phyloP scores from a whole-genome alignment of 35 echinoderm and acorn worm genomes.

The Heliocidaris erythrogramma region DNA sequence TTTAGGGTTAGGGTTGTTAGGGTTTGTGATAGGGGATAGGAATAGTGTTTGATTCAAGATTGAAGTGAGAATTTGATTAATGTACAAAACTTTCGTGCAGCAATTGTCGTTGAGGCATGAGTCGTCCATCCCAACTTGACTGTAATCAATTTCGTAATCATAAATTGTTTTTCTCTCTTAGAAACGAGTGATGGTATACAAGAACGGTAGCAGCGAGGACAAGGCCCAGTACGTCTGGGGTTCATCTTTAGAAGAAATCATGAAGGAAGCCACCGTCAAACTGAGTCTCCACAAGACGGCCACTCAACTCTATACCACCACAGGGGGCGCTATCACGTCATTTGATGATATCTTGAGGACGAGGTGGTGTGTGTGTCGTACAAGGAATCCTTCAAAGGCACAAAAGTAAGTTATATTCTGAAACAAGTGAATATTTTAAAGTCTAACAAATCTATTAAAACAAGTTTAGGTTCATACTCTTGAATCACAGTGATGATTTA shows the following conservation, averaged over 20 bases:
- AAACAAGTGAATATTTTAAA: neutral
- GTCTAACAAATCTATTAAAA: too few relatives aligned
- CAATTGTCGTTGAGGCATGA: too few relatives aligned
- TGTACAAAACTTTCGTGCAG: too few relatives aligned
- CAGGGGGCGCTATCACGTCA: constrained; percentile 50
- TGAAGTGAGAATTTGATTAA: too few relatives aligned
- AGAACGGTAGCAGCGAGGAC: constrained; percentile 71
- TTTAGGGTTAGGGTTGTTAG: too few relatives aligned
- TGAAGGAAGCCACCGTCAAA: constrained; percentile 60
- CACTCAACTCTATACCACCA: constrained; percentile 57
- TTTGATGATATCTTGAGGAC: constrained; percentile 78
- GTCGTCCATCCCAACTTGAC: too few relatives aligned
- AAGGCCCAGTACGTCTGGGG: constrained; percentile 71
- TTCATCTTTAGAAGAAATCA: constrained; percentile 64
- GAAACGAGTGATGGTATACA: constrained; percentile 87
- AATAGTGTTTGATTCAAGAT: too few relatives aligned
- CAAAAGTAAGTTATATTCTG: constrained; percentile 56
- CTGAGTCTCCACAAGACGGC: constrained; percentile 67
- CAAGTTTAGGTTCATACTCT: too few relatives aligned
- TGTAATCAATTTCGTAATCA: too few relatives aligned
- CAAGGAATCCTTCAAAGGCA: constrained; percentile 71
- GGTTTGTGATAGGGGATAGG: too few relatives aligned
- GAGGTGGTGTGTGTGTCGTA: constrained; percentile 71
- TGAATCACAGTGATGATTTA: neutral
- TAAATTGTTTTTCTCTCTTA: neutral